phyloP scores from a whole-genome alignment of 2,888 invertebrate genomes.

The Lepidocyrtinus sp. region DNA sequence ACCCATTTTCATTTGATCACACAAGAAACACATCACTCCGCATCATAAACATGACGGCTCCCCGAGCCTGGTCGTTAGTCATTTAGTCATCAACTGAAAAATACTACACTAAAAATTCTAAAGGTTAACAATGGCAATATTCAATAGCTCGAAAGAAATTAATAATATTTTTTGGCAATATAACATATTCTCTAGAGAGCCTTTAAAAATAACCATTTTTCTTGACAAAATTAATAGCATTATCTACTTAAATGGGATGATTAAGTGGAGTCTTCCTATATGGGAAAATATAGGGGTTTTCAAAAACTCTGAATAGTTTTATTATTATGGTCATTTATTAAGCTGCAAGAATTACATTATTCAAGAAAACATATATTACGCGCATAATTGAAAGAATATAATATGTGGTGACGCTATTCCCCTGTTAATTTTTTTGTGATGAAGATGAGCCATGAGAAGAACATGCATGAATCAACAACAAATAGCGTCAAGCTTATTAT shows the following conservation, averaged over 20 bases:
- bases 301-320: constrained; percentile 7
- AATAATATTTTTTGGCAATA: constrained; percentile 18
- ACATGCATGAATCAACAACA: too few species aligned
- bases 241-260: constrained; percentile 38
- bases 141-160: constrained; percentile 46
- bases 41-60: constrained; percentile 15
- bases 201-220: background rate
- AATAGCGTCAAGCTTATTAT: too few species aligned
- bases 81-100: too few species aligned
- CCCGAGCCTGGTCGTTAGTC: too few species aligned
- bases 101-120: too few species aligned
- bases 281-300: constrained; percentile 24
- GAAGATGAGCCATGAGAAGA: too few species aligned
- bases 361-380: too few species aligned
- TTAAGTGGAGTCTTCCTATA: constrained; percentile 41
- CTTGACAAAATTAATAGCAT: constrained; percentile 41
- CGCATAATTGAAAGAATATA: constrained; percentile 42
- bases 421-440: too few species aligned
- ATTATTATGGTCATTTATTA: constrained; percentile 9
- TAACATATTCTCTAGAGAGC: background rate
- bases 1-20: constrained; percentile 51
- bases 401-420: constrained; percentile 27
- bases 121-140: constrained; percentile 36
- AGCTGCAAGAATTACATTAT: too few species aligned
- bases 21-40: background rate